Evolutionary conservation across 2,888 invertebrate genomes (phyloP), one percentile per base, ranked within the genome.

Genomic region (Leptinotarsa juncta): DNA sequence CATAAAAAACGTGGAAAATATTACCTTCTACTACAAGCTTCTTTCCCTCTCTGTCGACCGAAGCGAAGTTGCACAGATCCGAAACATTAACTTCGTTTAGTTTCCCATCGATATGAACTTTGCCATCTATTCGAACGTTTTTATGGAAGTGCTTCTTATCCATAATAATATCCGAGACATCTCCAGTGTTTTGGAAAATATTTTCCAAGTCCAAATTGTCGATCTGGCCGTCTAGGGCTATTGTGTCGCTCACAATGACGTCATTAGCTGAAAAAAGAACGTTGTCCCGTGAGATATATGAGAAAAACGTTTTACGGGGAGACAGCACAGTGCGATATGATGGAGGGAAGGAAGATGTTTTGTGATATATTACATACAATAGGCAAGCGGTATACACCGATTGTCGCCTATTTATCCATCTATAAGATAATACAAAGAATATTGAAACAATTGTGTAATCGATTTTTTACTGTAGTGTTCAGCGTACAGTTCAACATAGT

Each of bases 161-260:
- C 32, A 70, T 55, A 20, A 86, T 72, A n/a, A 80, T 79, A 78
- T 85, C 81, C 48, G 49, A 55, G 50, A 80, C 77, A 4, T 78
- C 76, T 55, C 78, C 75, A 23, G 79, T 68, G 72, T 81, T 80
- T 69, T 81, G 79, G 48, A 88, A 81, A 49, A 90, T 85, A 81
- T 90, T 89, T n/a, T 89, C 84, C n/a, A 90, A 83, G 66, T 89
- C 87, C 4, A 90, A 77, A 49, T 86, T 85, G 69, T 87, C 87
- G 32, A 89, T 82, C 32, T 85, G 80, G 15, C 88, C 88, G 53
- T 81, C 70, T 20, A 87, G 74, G 60, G 72, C 76, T 48, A 88
- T 73, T 14, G 70, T 62, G 20, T 74, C 67, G 51, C 80, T 66
- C 7, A 86, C 78, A 55, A 83, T 70, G 26, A 79, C 50, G 48